These are phyloP conservation scores for Agelastica alni DNA, from an alignment of 2,888 invertebrate genomes.

Conservation along the genomic window DNA sequence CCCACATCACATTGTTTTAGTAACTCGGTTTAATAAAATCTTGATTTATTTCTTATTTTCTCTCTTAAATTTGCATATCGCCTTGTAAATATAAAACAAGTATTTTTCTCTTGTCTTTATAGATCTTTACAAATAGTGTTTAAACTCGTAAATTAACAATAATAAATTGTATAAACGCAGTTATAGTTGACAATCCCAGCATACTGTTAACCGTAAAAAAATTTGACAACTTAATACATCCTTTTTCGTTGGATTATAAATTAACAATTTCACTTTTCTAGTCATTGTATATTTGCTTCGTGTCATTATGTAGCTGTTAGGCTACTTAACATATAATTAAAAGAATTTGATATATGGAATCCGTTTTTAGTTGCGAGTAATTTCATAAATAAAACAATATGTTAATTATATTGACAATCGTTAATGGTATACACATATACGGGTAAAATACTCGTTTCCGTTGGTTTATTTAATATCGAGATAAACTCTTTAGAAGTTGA, in stretches of 20 bases:
- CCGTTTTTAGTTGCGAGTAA: not conserved
- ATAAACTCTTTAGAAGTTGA: no score
- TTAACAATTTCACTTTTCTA: slow-evolving; percentile 16
- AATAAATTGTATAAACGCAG: not conserved
- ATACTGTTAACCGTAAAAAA: slow-evolving; percentile 9
- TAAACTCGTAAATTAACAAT: not conserved
- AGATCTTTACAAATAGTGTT: not conserved
- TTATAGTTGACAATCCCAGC: not conserved
- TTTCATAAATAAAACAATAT: not conserved
- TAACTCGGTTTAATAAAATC: no score
- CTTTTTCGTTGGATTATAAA: slow-evolving; percentile 17
- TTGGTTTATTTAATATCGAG: no score
- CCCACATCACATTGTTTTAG: no score
- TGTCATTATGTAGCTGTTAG: not conserved
- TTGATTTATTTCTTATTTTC: no score
- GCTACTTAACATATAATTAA: slow-evolving; percentile 2
- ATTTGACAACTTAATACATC: slow-evolving; percentile 13
- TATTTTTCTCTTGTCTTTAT: not conserved
- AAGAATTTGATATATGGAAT: slow-evolving; percentile 4
- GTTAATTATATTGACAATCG: not conserved
- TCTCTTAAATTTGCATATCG: no score
- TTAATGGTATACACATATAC: no score
- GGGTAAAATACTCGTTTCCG: no score
- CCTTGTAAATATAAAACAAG: no score
- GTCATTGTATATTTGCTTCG: not conserved